Conservation (phyloP, 2,113 vertebrate genomes). For the Setophaga petechia region DNA sequence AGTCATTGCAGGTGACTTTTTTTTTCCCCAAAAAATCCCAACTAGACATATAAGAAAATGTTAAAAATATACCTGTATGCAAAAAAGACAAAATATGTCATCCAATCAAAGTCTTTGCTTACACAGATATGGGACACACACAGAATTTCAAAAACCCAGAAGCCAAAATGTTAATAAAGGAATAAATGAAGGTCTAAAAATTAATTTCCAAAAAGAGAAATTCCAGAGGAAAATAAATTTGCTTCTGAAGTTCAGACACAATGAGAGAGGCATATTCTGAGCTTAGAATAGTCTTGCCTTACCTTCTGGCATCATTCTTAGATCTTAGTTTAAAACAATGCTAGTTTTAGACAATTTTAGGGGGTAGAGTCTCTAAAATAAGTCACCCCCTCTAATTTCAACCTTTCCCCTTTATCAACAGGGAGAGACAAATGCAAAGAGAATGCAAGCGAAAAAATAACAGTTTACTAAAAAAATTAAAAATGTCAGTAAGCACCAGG, state of each 20-base stretch:
- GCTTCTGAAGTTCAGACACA: not conserved
- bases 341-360: not conserved
- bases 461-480: not conserved
- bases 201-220: not conserved
- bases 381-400: not conserved
- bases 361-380: not conserved
- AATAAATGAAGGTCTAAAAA: not conserved
- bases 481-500: not conserved
- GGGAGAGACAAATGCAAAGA: not conserved
- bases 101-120: not conserved
- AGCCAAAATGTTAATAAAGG: not conserved
- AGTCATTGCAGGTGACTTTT: not conserved
- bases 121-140: accelerated
- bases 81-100: not conserved
- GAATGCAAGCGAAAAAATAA: not conserved
- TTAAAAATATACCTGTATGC: not conserved
- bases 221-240: not conserved
- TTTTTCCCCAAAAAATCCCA: not conserved
- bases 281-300: not conserved
- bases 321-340: not conserved
- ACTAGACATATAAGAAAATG: not conserved
- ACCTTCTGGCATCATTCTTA: not conserved
- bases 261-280: not conserved
- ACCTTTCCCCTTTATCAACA: not conserved
- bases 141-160: not conserved